phyloP scores from a whole-genome alignment of 2,888 invertebrate species.

The Pseudococcus jackbeardsleyi region DNA sequence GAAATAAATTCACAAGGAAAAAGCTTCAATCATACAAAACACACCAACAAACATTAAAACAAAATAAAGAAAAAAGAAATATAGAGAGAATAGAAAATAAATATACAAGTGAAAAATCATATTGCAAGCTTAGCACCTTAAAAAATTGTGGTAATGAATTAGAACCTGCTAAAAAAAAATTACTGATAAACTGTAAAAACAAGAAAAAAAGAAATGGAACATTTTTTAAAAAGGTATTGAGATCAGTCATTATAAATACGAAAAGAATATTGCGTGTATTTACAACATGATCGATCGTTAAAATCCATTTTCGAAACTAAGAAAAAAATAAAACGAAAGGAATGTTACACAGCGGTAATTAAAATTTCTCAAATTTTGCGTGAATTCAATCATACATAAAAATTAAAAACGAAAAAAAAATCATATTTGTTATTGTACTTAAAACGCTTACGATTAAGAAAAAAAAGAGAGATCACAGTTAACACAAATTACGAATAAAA shows the following conservation, averaged over 20 bases:
- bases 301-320: background rate
- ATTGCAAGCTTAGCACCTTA: conserved; percentile 37
- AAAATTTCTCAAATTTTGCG: background rate
- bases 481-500: conserved; percentile 54
- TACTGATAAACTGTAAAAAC: conserved; percentile 24
- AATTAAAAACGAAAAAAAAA: background rate
- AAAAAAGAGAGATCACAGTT: conserved; percentile 62
- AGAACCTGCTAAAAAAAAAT: background rate
- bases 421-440: conserved; percentile 27
- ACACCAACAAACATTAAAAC: background rate
- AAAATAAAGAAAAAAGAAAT: background rate
- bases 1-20: conserved; percentile 43
- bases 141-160: conserved; percentile 31
- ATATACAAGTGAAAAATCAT: background rate
- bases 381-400: background rate
- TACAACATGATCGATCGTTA: conserved; percentile 19
- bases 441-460: background rate
- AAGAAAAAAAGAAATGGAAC: conserved; percentile 32
- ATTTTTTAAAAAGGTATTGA: conserved; percentile 24
- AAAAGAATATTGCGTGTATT: conserved; percentile 13
- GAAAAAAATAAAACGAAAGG: background rate
- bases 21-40: conserved; percentile 8
- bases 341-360: conserved; percentile 31
- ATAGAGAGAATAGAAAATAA: background rate
- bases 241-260: conserved; percentile 43